Conservation (phyloP, 2,797 vertebrate genomes). For the Etheostoma nigrum region DNA sequence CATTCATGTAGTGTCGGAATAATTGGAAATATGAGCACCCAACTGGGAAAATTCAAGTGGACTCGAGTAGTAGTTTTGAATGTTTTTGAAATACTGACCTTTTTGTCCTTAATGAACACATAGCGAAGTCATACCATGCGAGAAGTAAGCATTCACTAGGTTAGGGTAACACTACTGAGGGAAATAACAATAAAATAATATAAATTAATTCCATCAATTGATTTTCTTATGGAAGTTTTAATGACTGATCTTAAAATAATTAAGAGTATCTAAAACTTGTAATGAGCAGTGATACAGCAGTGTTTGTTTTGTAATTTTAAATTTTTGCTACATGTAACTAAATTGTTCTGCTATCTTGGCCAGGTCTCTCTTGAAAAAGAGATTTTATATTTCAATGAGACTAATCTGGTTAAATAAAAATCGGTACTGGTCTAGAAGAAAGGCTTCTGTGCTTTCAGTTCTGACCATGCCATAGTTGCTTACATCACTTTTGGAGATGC, state of each 20-base stretch:
- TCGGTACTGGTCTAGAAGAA: neutral
- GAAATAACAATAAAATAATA: neutral
- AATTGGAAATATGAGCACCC: too few relatives aligned
- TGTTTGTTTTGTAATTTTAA: too few relatives aligned
- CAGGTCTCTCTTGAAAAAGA: too few relatives aligned
- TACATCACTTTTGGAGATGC: constrained; percentile 9
- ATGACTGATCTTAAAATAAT: neutral
- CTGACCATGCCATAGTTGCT: neutral
- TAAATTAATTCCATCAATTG: neutral
- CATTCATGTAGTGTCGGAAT: too few relatives aligned
- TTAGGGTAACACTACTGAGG: too few relatives aligned
- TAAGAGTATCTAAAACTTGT: neutral
- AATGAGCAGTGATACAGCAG: neutral
- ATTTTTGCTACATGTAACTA: too few relatives aligned
- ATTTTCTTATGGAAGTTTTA: neutral
- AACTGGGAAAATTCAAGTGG: too few relatives aligned
- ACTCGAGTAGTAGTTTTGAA: neutral
- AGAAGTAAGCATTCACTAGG: neutral
- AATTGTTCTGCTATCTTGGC: too few relatives aligned
- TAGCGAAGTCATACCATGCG: neutral
- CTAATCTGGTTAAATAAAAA: too few relatives aligned
- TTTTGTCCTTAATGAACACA: neutral
- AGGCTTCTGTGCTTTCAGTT: neutral
- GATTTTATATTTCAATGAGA: too few relatives aligned
- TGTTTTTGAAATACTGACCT: constrained; percentile 7